phyloP scores from a whole-genome alignment of 2,888 invertebrate genomes.

The Eristalis arbustorum region DNA sequence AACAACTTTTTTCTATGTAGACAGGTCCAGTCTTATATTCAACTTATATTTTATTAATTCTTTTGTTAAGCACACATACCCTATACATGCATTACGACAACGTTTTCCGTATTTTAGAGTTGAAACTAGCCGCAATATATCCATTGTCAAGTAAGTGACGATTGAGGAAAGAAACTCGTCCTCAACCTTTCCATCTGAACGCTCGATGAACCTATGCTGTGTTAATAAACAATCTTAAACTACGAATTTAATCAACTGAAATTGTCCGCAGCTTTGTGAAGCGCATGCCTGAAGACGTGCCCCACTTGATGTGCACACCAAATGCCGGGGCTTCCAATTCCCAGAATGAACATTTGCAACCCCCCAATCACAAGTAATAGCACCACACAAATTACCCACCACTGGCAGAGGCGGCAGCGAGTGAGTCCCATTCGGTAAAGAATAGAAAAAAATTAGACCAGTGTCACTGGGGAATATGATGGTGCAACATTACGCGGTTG shows the following conservation, averaged over 20 bases:
- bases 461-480: slow-evolving; percentile 58
- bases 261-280: not conserved
- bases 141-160: too few species aligned
- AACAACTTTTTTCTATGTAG: too few species aligned
- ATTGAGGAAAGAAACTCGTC: not conserved
- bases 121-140: too few species aligned
- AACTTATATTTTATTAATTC: too few species aligned
- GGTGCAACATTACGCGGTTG: slow-evolving; percentile 57
- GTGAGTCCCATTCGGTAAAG: not conserved
- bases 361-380: slow-evolving; percentile 35
- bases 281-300: slow-evolving; percentile 2
- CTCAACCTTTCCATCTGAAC: not conserved
- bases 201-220: not conserved
- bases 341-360: slow-evolving; percentile 12
- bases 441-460: slow-evolving; percentile 18
- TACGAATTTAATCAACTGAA: slow-evolving; percentile 2
- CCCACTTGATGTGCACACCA: slow-evolving; percentile 5
- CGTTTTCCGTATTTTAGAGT: too few species aligned
- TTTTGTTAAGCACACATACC: too few species aligned
- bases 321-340: not conserved
- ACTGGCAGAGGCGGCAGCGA: not conserved
- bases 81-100: too few species aligned
- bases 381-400: slow-evolving; percentile 23
- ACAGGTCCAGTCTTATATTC: too few species aligned
- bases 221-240: not conserved